Base-by-base conservation (phyloP, 2,888 invertebrate genomes). In the Papilio gigon region DNA sequence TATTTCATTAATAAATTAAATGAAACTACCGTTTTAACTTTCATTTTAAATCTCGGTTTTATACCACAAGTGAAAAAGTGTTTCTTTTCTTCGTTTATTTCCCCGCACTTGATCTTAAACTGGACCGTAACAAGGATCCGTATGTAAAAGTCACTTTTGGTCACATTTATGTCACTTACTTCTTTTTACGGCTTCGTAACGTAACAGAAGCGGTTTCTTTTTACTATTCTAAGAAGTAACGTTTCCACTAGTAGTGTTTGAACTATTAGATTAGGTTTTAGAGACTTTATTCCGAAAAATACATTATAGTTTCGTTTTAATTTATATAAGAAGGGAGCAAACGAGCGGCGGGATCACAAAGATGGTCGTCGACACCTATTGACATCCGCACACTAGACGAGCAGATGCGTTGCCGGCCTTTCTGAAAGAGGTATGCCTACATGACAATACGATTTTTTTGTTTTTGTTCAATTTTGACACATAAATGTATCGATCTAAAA, bases 161-260 rank as follows among this genome's bases (percentile, higher is more conserved):
- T 35, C 33, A 63, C 62, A 47, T 47, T 35, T 44, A 22, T 47
- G 47, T 63, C 42, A 22, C 33, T 63, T 63, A 47, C 47, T 63
- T 47, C 47, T 63, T 63, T 63, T 63, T 63, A 63, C 62, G 47
- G 33, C 47, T 44, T 30, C 44, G 30, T 53, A 30, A 30, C 53
- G 30, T n/a, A n/a, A 53, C 42, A 42, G n/a, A 30, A 53, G 30
- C 53, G n/a, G n/a, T 53, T 30, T 53, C 53, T 53, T 53, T 53
- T 30, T 53, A 30, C 17, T 53, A 30, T 53, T 27, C 17, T 53
- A 30, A 30, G 53, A 53, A n/a, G 8, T 1, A 11, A n/a, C 5
- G n/a, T n/a, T 30, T 27, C 0, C 8, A 30, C 3, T 53, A 53
- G 50, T 50, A 47, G 22, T 17, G 25, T 14, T 50, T 25, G 33